Evolutionary conservation across 2,113 vertebrate species (phyloP), one percentile per base, ranked within the genome.

Genomic region (Lepus europaeus): DNA sequence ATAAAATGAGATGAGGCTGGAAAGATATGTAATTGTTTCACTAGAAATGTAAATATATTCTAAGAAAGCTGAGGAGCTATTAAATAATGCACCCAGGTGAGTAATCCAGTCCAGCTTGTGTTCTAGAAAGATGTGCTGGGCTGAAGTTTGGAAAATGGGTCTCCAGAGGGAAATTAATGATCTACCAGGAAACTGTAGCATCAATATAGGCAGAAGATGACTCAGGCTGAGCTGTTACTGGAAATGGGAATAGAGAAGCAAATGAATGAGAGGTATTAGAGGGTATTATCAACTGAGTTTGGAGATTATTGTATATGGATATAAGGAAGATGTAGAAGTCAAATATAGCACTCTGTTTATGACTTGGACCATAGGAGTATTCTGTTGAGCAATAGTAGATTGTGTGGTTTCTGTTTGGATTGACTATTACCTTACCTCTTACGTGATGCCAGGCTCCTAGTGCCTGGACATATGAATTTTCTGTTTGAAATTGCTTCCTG

Each of bases 21-120:
- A 77, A 87, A 49, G 70, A 90, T 33, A 68, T 33, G 1, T 39
- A 91, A 33, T n/a, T 86, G 10, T 79, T 53, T 88, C 73, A 16
- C 78, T 94, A 69, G 90, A 56, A 87, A 17, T 53, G 94, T 66
- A 92, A 84, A 31, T 64, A 63, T 70, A 64, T 73, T 66, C 56
- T 86, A 82, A 25, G 66, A 88, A 33, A 89, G 76, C 59, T 61
- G 23, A 87, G 27, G 22, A 85, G 49, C 9, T 51, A 70, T 36
- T 79, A 36, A 94, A 80, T 83, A 87, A 12, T 83, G 87, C 77
- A 31, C 33, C 20, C 89, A 90, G 20, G 51, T 83, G 51, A 82
- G 31, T 82, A 89, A 70, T 11, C 70, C 63, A 45, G 36, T 77
- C 16, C 91, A 11, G 17, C 80, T 89, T 63, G 27, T 95, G 16